phyloP scores from a whole-genome alignment of 2,113 vertebrate species.

The Panthera leo region DNA sequence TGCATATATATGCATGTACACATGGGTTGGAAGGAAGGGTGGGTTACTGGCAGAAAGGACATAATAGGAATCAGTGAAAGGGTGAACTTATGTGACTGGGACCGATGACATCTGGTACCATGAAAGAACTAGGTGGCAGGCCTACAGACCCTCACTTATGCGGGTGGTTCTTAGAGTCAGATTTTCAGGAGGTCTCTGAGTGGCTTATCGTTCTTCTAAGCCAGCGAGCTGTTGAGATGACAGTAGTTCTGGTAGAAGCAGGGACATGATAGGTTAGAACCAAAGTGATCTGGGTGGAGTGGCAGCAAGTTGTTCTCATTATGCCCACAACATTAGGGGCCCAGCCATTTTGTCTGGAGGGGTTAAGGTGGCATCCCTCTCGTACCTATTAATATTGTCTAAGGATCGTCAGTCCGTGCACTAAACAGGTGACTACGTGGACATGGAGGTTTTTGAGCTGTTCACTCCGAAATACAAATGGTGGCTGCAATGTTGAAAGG shows the following conservation, averaged over 20 bases:
- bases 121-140: background rate
- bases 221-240: background rate
- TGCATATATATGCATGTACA: background rate
- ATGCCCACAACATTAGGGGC: background rate
- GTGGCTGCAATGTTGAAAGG: background rate
- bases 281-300: background rate
- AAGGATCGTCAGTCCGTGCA: background rate
- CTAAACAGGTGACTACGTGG: background rate
- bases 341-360: background rate
- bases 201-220: background rate
- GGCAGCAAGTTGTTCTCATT: background rate
- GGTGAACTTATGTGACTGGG: background rate
- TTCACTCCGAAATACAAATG: background rate
- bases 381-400: background rate
- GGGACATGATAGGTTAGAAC: background rate
- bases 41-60: background rate
- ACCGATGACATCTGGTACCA: background rate
- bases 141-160: background rate
- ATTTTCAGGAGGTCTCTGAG: background rate
- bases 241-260: background rate
- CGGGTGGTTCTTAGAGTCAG: constrained; percentile 10
- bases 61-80: background rate
- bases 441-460: background rate
- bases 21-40: background rate
- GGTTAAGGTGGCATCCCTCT: background rate